Conservation (phyloP, 2,797 vertebrate genomes). For the Sebastes reedi region DNA sequence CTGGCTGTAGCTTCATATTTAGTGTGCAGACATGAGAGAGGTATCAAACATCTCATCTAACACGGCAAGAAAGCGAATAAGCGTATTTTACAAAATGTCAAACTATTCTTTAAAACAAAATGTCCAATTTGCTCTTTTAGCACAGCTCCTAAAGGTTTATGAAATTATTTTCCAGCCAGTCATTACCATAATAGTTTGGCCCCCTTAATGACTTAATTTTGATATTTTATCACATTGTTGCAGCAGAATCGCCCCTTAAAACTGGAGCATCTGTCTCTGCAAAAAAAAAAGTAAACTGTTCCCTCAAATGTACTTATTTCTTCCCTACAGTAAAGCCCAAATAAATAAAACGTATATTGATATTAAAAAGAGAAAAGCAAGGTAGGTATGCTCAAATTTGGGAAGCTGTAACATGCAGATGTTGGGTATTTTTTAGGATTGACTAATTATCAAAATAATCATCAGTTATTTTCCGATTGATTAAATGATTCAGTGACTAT, state of each 20-base stretch:
- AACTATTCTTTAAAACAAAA: no score
- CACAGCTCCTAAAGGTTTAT: neutral
- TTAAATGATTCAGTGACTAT: neutral
- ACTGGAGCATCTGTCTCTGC: no score
- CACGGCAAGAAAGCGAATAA: rapidly evolving
- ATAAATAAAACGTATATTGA: neutral
- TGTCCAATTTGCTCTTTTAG: neutral
- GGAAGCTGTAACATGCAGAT: neutral
- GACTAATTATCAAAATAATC: neutral
- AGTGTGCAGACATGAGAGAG: no score
- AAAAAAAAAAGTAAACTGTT: no score
- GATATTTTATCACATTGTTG: neutral
- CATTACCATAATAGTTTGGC: neutral
- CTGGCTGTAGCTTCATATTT: no score
- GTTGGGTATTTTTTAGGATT: neutral
- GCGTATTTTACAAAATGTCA: no score
- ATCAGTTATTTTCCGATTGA: neutral
- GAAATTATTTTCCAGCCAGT: neutral
- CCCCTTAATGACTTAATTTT: neutral
- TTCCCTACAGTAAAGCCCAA: neutral
- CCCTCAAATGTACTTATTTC: no score
- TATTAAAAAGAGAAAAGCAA: neutral
- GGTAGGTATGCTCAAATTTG: neutral
- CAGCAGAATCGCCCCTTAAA: neutral
- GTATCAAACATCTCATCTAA: no score